Base-by-base conservation (phyloP, 2,113 vertebrate species). In the Tichodroma muraria region DNA sequence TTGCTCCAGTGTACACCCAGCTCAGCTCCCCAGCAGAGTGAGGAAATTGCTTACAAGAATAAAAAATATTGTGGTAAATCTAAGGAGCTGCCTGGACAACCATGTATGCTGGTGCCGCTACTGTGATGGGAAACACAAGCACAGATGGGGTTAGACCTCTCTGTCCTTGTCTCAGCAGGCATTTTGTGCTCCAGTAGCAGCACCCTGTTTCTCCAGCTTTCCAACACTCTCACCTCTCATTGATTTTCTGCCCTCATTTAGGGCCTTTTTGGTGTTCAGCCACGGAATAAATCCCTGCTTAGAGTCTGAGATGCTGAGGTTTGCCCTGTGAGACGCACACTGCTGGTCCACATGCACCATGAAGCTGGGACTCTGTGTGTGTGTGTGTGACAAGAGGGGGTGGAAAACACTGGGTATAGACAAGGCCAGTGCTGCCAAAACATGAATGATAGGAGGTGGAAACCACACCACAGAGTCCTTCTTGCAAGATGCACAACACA, bases 41-140 rank as follows among this genome's bases (percentile, higher is more conserved):
- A 61, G 20, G 15, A 27, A 79, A 37, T 56, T 38, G 17, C 8
- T 47, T 27, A 33, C 45, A 6, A 25, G 45, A 53, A 8, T 8
- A 68, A 53, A 42, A 24, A 52, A 21, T 13, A 17, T 13, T 7
- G 11, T 57, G 54, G 28, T 40, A 73, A 73, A 73, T 28, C n/a
- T 61, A 37, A 80, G 73, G 17, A 70, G 47, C 25, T 88, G 38
- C 60, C 81, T 75, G 73, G 45, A 53, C 24, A 73, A 10, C 45
- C 0, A 1, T 18, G 23, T 13, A 17, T 0, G 0, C 19, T 61
- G 40, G 13, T 72, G 50, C 13, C 3, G 4, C 63, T 37, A 10
- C 30, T 69, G 37, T 0, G 1, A n/a, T 15, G 54, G 60, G 9
- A 70, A 53, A 63, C 20, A 38, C 13, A 22, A 79, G 28, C 14